phyloP scores from a whole-genome alignment of 2,113 vertebrate genomes.

The Lamprologus tigripictilis region DNA sequence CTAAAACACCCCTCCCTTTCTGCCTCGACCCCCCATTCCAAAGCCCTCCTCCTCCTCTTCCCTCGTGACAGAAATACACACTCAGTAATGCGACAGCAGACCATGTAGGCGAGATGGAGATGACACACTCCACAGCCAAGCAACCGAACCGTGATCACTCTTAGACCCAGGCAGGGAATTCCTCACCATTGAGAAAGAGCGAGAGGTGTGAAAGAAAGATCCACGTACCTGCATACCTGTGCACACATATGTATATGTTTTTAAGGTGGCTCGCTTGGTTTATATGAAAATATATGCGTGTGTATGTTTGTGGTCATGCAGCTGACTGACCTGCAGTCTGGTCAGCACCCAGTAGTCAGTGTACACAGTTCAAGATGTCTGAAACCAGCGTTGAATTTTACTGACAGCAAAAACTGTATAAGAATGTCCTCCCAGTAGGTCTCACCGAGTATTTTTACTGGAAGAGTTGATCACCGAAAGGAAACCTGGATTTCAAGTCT shows the following conservation, averaged over 20 bases:
- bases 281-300: neutral
- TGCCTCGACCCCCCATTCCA: neutral
- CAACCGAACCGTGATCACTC: slow-evolving; percentile 50
- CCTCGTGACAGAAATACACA: slow-evolving; percentile 55
- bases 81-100: slow-evolving; percentile 60
- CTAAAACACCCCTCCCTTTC: neutral
- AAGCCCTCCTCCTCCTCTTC: neutral
- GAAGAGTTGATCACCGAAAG: neutral
- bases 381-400: neutral
- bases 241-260: neutral
- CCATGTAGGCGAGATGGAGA: slow-evolving; percentile 27
- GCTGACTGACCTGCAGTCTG: slow-evolving; percentile 15
- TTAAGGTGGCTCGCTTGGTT: neutral
- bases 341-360: neutral
- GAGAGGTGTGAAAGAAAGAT: neutral
- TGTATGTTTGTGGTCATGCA: neutral
- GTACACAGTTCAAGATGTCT: neutral
- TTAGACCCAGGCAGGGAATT: slow-evolving; percentile 57
- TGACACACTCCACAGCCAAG: slow-evolving; percentile 47
- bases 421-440: neutral
- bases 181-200: slow-evolving; percentile 28
- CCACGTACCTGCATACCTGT: neutral
- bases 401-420: neutral
- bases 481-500: neutral
- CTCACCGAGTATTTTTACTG: neutral